A percentile compares a stretch with the other conserved stretches of the same genome.
Conservation (phyloP, 1,140 invertebrate species). For the Notospermus geniculatus region DNA sequence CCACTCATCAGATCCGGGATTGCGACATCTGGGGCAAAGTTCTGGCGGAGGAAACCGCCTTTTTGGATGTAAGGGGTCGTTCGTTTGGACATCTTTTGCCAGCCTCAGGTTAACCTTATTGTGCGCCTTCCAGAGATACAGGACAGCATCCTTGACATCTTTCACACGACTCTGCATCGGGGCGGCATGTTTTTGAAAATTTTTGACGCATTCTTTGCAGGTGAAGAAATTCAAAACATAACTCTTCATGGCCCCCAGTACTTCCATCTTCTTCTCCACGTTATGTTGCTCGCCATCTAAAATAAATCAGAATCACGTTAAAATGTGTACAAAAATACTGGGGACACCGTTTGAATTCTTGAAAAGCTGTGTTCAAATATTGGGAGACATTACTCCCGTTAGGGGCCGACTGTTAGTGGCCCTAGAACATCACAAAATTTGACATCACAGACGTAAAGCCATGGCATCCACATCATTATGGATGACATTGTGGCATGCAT, state of each 20-base stretch:
- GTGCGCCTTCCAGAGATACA: slow-evolving; percentile 95
- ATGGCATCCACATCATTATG: no score
- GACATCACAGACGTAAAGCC: no score
- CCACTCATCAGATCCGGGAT: slow-evolving; percentile 36
- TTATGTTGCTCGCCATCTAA: no score
- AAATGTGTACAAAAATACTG: slow-evolving; percentile 75
- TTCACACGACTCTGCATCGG: slow-evolving; percentile 75
- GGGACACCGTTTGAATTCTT: not conserved
- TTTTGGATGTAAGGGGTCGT: slow-evolving; percentile 89
- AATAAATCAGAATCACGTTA: slow-evolving; percentile 56
- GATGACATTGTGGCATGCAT: no score
- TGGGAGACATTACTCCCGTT: no score
- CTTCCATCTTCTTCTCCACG: slow-evolving; percentile 58
- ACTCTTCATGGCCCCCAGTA: slow-evolving; percentile 78
- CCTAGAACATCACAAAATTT: no score
- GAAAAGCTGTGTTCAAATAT: no score
- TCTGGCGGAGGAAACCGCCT: slow-evolving; percentile 77
- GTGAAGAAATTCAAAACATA: slow-evolving; percentile 94
- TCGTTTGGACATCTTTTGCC: slow-evolving; percentile 73
- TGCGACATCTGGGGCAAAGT: slow-evolving; percentile 71
- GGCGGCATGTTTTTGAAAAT: slow-evolving; percentile 74
- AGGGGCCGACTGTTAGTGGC: no score
- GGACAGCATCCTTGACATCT: slow-evolving; percentile 70
- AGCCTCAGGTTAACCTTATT: slow-evolving; percentile 84
- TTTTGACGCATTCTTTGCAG: slow-evolving; percentile 81